Base-by-base conservation (phyloP, 2,113 vertebrate species). In the Poeciliopsis turrubarensis region DNA sequence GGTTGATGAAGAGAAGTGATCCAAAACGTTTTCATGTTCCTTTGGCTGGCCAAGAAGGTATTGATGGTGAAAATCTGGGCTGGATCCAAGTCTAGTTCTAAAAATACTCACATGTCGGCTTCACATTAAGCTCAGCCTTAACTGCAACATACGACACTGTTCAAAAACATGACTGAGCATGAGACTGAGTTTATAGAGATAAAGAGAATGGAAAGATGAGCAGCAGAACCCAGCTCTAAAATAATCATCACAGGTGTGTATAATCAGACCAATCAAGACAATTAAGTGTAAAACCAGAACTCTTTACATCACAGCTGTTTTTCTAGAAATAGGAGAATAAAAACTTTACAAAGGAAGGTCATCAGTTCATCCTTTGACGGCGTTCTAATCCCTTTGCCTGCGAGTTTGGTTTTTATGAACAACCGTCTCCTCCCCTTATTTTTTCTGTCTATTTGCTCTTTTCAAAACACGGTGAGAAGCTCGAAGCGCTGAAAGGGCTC, bases 1-100 rank as follows among this genome's bases (percentile, higher is more conserved):
- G 77, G 65, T 10, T 81, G 83, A 90, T 85, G 79, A 81, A 70
- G 82, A 74, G 68, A 87, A 84, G 78, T 67, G 77, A 89, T 84
- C 78, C 75, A 51, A 86, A 81, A 83, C 75, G 60, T 84, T 14
- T 82, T 83, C 60, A 41, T 7, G 22, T 77, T 81, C 80, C 76
- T 34, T 80, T 12, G 10, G 84, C 61, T 7, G 15, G 67, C 19
- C 3, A 10, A 44, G 62, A 89, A 85, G 80, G 5, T 72, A 90
- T 89, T 3, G 76, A 88, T 83, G n/a, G 14, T 60, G 11, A 11
- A 65, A 2, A 61, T 65, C 19, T 19, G 5, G 39, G 67, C 25
- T 62, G 60, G 65, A 66, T 60, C 34, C 8, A 25, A 62, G 22
- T 4, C 57, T 62, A 68, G 70, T 72, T 25, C 60, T 71, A 60